These are phyloP conservation scores for Acinonyx jubatus DNA, from an alignment of 2,113 vertebrate genomes.

Conservation along the genomic window DNA sequence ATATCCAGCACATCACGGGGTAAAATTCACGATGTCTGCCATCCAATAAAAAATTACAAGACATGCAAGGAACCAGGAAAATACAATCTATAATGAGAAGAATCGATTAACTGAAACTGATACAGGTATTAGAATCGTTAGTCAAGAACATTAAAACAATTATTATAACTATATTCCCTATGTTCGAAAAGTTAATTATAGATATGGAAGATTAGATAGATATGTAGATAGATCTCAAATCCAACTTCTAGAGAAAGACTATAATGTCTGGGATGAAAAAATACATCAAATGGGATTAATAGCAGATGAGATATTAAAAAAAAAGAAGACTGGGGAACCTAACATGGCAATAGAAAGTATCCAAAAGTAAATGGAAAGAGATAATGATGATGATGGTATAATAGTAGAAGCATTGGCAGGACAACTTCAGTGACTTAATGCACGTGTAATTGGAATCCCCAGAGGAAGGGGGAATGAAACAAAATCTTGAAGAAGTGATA, in stretches of 20 bases:
- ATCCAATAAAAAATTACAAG: neutral
- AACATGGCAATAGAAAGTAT: accelerated
- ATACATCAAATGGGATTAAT: neutral
- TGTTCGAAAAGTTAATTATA: neutral
- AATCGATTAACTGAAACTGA: neutral
- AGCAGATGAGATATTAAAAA: neutral
- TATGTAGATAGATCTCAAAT: neutral
- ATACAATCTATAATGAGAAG: neutral
- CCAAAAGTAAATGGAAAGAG: neutral
- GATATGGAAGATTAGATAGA: neutral
- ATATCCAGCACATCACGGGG: too few relatives aligned
- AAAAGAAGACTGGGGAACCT: neutral
- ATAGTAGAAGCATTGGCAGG: neutral
- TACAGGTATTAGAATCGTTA: neutral
- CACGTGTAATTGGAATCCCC: neutral
- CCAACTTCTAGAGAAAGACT: neutral
- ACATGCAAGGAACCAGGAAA: neutral
- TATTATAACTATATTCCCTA: neutral
- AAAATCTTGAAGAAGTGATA: neutral
- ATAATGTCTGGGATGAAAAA: neutral
- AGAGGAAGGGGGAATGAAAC: too few relatives aligned
- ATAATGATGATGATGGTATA: accelerated
- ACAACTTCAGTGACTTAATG: neutral
- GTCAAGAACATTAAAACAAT: neutral
- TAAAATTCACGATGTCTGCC: neutral